These are phyloP conservation scores for Diplazon laetatorius DNA, from an alignment of 2,888 invertebrate genomes.

Conservation along the genomic window DNA sequence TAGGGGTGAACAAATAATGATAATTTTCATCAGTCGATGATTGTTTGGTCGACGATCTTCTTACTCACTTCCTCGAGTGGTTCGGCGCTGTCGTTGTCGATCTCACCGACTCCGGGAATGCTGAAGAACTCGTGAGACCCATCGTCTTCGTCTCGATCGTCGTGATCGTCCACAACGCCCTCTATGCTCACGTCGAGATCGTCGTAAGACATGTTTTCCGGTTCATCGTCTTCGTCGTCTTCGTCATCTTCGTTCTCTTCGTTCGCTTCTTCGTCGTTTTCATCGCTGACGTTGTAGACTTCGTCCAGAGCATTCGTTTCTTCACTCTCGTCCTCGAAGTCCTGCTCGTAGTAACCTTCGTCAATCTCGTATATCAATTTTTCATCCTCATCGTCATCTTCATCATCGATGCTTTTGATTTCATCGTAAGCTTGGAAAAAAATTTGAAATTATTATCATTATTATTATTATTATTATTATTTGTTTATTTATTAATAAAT, in stretches of 20 bases:
- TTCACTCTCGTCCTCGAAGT: slow-evolving; percentile 78
- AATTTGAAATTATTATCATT: slow-evolving; percentile 28
- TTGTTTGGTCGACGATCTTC: slow-evolving; percentile 17
- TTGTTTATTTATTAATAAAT: too few relatives aligned
- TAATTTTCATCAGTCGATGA: too few relatives aligned
- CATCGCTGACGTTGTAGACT: slow-evolving; percentile 69
- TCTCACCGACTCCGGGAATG: slow-evolving; percentile 75
- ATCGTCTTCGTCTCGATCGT: slow-evolving; percentile 73
- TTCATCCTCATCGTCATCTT: slow-evolving; percentile 73
- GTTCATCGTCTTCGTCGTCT: slow-evolving; percentile 71
- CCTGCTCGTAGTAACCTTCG: slow-evolving; percentile 75
- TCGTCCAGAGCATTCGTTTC: slow-evolving; percentile 71
- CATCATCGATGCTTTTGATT: slow-evolving; percentile 66
- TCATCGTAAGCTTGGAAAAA: slow-evolving; percentile 60
- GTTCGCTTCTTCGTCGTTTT: slow-evolving; percentile 69
- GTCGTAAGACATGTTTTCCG: slow-evolving; percentile 64
- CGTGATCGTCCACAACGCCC: slow-evolving; percentile 65
- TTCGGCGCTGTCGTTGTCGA: slow-evolving; percentile 76
- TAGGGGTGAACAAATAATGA: too few relatives aligned
- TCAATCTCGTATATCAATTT: slow-evolving; percentile 74
- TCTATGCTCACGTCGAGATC: slow-evolving; percentile 67
- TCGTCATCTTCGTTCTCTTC: slow-evolving; percentile 76
- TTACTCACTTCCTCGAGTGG: slow-evolving; percentile 79
- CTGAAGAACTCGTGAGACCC: slow-evolving; percentile 67
- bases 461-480: neutral